Percentiles rank a stretch among this genome's conserved stretches.
Conservation (phyloP, 2,888 invertebrate genomes). For the Cepaea hortensis region DNA sequence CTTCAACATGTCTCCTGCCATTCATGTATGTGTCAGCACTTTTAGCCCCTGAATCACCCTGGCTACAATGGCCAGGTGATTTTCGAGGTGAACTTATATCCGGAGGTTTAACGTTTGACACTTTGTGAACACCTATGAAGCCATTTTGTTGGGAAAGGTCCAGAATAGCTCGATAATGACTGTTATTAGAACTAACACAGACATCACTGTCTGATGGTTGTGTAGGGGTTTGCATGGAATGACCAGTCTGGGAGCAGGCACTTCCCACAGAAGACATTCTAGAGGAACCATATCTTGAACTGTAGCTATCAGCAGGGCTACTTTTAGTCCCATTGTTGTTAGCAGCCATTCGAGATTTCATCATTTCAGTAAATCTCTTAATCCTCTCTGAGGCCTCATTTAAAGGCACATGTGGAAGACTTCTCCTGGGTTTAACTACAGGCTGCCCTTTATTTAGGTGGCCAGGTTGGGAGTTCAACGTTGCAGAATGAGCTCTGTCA, state of each 20-base stretch:
- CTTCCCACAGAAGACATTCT: conserved; percentile 35
- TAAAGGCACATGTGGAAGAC: conserved; percentile 61
- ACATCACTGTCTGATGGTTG: conserved; percentile 37
- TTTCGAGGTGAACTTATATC: neutral
- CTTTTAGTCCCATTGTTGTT: conserved; percentile 54
- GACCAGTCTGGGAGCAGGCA: conserved; percentile 8
- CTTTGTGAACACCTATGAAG: neutral
- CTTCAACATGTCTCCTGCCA: neutral
- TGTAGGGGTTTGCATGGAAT: conserved; percentile 32
- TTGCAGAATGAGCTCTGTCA: conserved; percentile 9
- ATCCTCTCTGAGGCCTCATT: conserved; percentile 61
- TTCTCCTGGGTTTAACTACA: conserved; percentile 56
- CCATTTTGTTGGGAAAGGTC: neutral
- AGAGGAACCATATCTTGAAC: conserved; percentile 24
- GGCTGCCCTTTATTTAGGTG: conserved; percentile 15
- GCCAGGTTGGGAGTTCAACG: neutral
- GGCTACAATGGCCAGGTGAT: neutral
- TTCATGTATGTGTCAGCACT: neutral
- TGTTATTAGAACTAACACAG: neutral
- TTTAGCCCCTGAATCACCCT: neutral
- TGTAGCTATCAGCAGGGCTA: conserved; percentile 39
- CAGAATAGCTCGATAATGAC: neutral
- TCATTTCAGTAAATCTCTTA: conserved; percentile 64
- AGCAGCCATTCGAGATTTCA: conserved; percentile 59
- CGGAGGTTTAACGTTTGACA: neutral